Evolutionary conservation across 1,140 invertebrate species (phyloP).

Genomic region (Zaprionus taronus): DNA sequence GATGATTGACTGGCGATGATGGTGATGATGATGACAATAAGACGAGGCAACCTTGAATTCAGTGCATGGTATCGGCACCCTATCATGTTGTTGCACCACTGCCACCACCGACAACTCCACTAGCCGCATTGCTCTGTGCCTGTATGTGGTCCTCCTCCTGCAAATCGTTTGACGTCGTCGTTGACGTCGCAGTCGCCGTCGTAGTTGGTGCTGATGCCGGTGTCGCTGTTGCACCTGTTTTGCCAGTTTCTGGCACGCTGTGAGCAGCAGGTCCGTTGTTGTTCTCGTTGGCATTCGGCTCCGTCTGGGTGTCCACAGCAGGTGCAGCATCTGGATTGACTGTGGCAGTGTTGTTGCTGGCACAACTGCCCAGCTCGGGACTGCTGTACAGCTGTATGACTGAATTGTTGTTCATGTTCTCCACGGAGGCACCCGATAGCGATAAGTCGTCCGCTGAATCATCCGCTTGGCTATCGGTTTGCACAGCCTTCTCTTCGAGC

Average conservation of each 20-base stretch:
- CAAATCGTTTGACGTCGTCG: conserved; percentile 21
- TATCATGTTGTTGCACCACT: conserved; percentile 58
- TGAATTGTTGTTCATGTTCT: conserved; percentile 80
- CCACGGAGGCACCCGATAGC: conserved; percentile 74
- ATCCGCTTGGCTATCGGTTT: conserved; percentile 86
- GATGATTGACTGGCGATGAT: conserved; percentile 43
- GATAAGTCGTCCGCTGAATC: conserved; percentile 79
- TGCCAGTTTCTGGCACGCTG: conserved; percentile 40
- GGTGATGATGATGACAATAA: conserved; percentile 9
- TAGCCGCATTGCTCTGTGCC: not conserved
- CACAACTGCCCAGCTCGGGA: conserved; percentile 29
- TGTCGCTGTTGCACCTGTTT: conserved; percentile 6
- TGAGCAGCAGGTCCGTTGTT: conserved; percentile 69
- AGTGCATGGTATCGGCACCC: conserved; percentile 19
- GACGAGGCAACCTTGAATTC: conserved; percentile 21
- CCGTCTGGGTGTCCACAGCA: conserved; percentile 16
- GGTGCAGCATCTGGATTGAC: conserved; percentile 23
- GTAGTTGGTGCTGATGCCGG: not conserved
- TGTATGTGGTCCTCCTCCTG: conserved; percentile 21
- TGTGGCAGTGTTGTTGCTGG: conserved; percentile 59
- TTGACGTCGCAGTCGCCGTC: not conserved
- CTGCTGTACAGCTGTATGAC: conserved; percentile 70
- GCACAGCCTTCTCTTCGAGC: conserved; percentile 87
- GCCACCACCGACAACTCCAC: conserved; percentile 18
- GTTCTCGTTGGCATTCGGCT: conserved; percentile 57